Evolutionary conservation across 2,113 vertebrate species (phyloP).

Genomic region (Egretta garzetta): DNA sequence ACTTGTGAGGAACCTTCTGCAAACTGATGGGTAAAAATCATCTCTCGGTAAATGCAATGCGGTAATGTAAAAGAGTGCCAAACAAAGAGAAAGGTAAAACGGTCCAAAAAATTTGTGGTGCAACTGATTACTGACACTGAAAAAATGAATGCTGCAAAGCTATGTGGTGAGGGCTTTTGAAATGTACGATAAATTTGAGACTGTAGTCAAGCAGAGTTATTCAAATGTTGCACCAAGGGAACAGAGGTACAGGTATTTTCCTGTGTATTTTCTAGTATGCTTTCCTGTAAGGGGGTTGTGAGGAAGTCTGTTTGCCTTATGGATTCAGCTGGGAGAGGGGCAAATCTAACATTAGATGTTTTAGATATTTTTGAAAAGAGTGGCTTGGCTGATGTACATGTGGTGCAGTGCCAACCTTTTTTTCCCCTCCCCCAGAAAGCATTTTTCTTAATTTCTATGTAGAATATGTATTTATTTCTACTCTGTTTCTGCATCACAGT

Average conservation of each 20-base stretch:
- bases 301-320: background rate
- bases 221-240: background rate
- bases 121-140: background rate
- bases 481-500: background rate
- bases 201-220: background rate
- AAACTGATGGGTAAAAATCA: background rate
- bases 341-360: background rate
- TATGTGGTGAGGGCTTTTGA: background rate
- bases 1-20: background rate
- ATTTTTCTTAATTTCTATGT: background rate
- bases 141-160: background rate
- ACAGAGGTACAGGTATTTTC: background rate
- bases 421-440: background rate
- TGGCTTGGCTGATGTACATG: accelerated
- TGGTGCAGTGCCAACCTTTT: background rate
- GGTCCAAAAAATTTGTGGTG: background rate
- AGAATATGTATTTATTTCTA: background rate
- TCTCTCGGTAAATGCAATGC: background rate
- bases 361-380: background rate
- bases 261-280: background rate
- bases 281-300: background rate
- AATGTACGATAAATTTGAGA: background rate
- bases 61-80: background rate
- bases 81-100: background rate
- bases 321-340: background rate